These are phyloP conservation scores for Eulithis testata DNA, from an alignment of 2,888 invertebrate species.

Conservation along the genomic window DNA sequence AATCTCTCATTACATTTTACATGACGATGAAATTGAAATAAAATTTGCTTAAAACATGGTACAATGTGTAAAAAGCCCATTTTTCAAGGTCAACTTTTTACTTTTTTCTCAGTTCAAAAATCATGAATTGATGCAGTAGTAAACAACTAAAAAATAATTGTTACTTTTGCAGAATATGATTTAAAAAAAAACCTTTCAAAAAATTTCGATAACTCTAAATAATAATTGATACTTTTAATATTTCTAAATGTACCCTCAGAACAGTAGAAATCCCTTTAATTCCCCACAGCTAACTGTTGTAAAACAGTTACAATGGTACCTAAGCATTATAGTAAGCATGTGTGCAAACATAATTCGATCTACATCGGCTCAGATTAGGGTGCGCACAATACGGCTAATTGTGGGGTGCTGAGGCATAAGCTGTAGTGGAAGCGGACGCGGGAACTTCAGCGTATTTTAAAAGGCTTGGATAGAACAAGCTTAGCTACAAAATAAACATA, in stretches of 20 bases:
- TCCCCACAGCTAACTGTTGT: slow-evolving; percentile 31
- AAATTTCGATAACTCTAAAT: slow-evolving; percentile 7
- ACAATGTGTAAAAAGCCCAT: too few species aligned
- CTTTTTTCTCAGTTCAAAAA: too few species aligned
- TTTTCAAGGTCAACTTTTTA: too few species aligned
- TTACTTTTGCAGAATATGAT: too few species aligned
- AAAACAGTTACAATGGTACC: slow-evolving; percentile 27
- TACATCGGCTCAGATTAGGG: slow-evolving; percentile 52
- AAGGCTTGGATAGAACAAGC: too few species aligned
- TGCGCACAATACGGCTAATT: slow-evolving; percentile 49
- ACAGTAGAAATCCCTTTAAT: slow-evolving; percentile 24
- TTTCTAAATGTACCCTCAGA: slow-evolving; percentile 28
- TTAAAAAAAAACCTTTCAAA: not conserved
- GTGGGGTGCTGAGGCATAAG: slow-evolving; percentile 43
- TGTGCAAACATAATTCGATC: slow-evolving; percentile 75
- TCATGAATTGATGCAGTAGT: too few species aligned
- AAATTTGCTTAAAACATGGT: too few species aligned
- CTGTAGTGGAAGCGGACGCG: slow-evolving; percentile 17
- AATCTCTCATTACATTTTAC: not conserved
- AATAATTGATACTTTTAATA: slow-evolving; percentile 3
- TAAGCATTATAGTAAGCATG: slow-evolving; percentile 53
- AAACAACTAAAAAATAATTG: too few species aligned
- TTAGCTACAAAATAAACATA: too few species aligned
- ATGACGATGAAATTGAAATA: too few species aligned
- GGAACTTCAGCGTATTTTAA: not conserved